Conservation (phyloP, 1,140 invertebrate species). For the Acromyrmex heyeri region DNA sequence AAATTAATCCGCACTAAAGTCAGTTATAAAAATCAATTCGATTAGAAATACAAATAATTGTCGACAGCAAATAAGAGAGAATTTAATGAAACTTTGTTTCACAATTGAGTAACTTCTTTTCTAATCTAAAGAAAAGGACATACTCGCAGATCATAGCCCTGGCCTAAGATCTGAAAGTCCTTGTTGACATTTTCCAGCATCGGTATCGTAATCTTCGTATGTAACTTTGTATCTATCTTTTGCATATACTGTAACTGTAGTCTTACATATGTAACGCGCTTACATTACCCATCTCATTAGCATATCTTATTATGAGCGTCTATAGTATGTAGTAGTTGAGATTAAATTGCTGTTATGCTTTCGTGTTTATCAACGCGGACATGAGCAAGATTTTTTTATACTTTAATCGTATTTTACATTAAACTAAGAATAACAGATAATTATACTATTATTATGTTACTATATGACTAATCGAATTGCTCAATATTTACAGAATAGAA, state of each 20-base stretch:
- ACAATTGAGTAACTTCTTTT: constrained; percentile 36
- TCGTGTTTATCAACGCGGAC: background rate
- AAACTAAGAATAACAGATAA: background rate
- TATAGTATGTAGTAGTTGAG: background rate
- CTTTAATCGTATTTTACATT: background rate
- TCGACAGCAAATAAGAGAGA: background rate
- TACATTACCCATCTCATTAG: constrained; percentile 13
- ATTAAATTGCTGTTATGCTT: background rate
- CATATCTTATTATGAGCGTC: constrained; percentile 10
- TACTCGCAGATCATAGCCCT: background rate
- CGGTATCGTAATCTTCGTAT: background rate
- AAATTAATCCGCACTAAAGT: background rate
- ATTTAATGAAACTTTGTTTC: background rate
- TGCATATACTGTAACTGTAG: background rate
- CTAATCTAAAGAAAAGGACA: background rate
- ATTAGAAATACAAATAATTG: background rate
- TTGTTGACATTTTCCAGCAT: constrained; percentile 50
- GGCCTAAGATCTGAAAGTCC: constrained; percentile 47
- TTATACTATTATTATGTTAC: background rate
- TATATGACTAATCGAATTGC: background rate
- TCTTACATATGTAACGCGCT: constrained; percentile 26
- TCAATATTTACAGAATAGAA: background rate
- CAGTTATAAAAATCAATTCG: background rate
- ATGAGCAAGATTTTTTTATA: background rate
- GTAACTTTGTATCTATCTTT: constrained; percentile 11